Percentiles rank a stretch among this genome's conserved stretches.
Evolutionary conservation across 2,797 vertebrate genomes (phyloP).

Genomic region (Hypotaenidia okinawae): DNA sequence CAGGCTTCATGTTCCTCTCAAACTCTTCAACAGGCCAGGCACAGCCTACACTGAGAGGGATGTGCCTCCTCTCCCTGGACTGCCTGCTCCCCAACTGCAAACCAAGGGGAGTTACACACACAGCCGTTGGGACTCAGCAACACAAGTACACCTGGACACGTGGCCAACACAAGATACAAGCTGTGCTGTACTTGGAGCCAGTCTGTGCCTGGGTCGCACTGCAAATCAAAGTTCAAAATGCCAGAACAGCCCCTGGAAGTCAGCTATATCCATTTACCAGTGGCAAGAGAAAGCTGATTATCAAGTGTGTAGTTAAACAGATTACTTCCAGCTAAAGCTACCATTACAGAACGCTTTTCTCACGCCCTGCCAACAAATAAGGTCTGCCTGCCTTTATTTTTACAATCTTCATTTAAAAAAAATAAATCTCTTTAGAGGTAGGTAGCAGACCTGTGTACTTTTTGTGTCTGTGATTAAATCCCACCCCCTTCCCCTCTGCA

Average conservation of each 20-base stretch:
- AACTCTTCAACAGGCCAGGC: neutral
- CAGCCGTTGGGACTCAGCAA: neutral
- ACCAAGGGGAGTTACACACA: neutral
- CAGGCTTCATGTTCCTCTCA: neutral
- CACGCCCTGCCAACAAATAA: neutral
- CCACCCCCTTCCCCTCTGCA: neutral
- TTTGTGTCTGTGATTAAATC: neutral
- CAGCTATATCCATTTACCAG: neutral
- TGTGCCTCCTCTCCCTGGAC: neutral
- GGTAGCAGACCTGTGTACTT: neutral
- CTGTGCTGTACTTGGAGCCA: neutral
- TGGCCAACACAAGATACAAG: neutral
- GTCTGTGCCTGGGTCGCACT: neutral
- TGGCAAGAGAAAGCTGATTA: neutral
- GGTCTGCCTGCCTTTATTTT: neutral
- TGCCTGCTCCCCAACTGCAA: neutral
- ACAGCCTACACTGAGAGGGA: neutral
- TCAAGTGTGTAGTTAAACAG: conserved; percentile 2
- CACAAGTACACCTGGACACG: rapidly evolving
- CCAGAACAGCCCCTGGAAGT: neutral
- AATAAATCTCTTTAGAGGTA: neutral
- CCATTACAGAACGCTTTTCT: neutral
- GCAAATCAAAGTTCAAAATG: neutral
- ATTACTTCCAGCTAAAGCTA: conserved; percentile 17
- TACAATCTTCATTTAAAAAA: neutral